Conservation (phyloP, 2,888 invertebrate genomes). For the Heliconius aoede region DNA sequence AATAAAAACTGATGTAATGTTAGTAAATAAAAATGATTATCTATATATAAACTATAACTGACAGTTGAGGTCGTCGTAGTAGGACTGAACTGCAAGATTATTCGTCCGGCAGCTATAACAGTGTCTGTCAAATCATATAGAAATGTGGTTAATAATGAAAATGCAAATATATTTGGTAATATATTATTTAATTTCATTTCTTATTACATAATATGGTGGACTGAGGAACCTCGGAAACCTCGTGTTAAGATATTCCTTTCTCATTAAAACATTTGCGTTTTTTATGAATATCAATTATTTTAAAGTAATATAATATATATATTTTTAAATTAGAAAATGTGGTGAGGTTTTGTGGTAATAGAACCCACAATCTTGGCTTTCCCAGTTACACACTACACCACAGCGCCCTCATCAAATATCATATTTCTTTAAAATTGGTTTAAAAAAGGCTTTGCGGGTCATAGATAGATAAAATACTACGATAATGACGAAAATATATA, state of each 20-base stretch:
- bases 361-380: not conserved
- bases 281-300: no score
- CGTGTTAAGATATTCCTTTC: no score
- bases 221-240: no score
- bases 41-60: constrained; percentile 7
- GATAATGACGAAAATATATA: constrained; percentile 13
- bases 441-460: constrained; percentile 1
- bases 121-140: constrained; percentile 1
- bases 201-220: no score
- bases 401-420: not conserved
- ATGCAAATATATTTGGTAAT: no score
- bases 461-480: constrained; percentile 1
- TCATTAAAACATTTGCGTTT: no score
- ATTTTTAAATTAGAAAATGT: no score
- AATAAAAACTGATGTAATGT: not conserved
- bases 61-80: not conserved
- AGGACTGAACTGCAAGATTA: not conserved
- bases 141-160: no score
- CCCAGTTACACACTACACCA: not conserved
- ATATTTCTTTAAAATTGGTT: not conserved
- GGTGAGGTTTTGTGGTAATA: no score
- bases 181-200: no score
- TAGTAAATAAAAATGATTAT: not conserved
- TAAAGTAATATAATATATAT: no score
- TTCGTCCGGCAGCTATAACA: not conserved